These are phyloP conservation scores for Oreochromis tanganicae DNA, from an alignment of 2,113 vertebrate genomes.

Conservation along the genomic window DNA sequence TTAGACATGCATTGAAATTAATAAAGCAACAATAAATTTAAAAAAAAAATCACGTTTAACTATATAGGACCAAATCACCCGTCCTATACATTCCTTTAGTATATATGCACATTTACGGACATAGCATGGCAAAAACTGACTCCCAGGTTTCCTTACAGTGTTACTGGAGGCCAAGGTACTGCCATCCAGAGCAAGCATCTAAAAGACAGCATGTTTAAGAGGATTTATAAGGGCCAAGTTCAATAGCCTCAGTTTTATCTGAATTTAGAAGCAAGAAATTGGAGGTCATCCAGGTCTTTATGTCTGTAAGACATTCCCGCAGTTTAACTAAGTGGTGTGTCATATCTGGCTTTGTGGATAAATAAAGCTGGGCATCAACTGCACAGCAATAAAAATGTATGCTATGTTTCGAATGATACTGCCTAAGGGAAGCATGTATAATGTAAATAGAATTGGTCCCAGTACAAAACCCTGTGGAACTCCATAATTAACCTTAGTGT, in stretches of 20 bases:
- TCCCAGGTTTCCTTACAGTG: neutral
- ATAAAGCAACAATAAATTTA: neutral
- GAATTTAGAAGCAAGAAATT: neutral
- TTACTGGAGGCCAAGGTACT: neutral
- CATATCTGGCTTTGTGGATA: neutral
- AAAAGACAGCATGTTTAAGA: neutral
- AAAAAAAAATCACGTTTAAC: neutral
- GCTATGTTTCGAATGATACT: neutral
- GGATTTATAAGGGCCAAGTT: neutral
- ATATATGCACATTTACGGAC: neutral
- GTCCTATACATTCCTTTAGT: neutral
- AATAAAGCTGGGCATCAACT: neutral
- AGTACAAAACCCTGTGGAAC: neutral
- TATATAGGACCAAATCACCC: neutral
- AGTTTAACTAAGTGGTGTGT: neutral
- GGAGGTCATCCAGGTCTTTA: neutral
- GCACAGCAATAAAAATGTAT: neutral
- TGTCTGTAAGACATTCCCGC: neutral
- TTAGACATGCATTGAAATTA: neutral
- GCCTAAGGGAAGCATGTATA: neutral
- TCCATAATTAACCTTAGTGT: neutral
- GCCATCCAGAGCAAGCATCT: neutral
- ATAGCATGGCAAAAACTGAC: neutral
- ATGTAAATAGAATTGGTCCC: neutral
- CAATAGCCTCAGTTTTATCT: neutral